Percentiles rank a stretch among this genome's conserved stretches.
These are phyloP conservation scores for Hormiphora californensis DNA, from an alignment of 37 sponge, comb jelly and placozoan genomes.

Conservation along the genomic window DNA sequence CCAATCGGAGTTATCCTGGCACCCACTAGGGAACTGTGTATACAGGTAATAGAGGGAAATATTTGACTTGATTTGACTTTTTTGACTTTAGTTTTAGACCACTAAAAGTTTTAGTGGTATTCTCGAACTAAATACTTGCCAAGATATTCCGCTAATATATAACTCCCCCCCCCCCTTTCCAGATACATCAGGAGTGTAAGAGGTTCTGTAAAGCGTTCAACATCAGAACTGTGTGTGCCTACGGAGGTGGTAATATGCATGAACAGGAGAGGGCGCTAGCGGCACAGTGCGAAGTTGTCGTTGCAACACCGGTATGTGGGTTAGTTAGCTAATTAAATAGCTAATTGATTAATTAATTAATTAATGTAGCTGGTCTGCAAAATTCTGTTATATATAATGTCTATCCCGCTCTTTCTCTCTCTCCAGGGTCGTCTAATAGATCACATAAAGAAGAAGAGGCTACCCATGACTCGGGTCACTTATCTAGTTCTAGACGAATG, in stretches of 20 bases:
- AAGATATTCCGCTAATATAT: background rate
- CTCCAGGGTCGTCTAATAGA: constrained; percentile 88
- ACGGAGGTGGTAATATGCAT: constrained; percentile 89
- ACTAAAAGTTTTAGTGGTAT: background rate
- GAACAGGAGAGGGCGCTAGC: constrained; percentile 87
- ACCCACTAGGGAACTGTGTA: constrained; percentile 97
- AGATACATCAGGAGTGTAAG: constrained; percentile 87
- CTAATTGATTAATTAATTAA: no score
- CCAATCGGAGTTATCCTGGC: constrained; percentile 90
- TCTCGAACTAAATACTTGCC: background rate
- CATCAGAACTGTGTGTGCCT: constrained; percentile 67
- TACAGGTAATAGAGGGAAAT: constrained; percentile 61
- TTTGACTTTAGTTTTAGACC: background rate
- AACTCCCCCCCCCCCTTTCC: background rate
- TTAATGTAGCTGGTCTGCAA: no score
- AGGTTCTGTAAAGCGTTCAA: constrained; percentile 81
- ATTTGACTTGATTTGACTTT: background rate
- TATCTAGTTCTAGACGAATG: constrained; percentile 97
- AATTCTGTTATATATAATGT: no score
- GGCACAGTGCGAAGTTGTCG: constrained; percentile 86
- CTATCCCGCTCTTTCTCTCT: no score
- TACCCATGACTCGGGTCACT: constrained; percentile 75
- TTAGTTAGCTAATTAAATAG: background rate
- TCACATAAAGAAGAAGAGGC: constrained; percentile 78
- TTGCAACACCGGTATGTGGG: constrained; percentile 86